Evolutionary conservation across 2,797 vertebrate species (phyloP).

Genomic region (Sus cebifrons): DNA sequence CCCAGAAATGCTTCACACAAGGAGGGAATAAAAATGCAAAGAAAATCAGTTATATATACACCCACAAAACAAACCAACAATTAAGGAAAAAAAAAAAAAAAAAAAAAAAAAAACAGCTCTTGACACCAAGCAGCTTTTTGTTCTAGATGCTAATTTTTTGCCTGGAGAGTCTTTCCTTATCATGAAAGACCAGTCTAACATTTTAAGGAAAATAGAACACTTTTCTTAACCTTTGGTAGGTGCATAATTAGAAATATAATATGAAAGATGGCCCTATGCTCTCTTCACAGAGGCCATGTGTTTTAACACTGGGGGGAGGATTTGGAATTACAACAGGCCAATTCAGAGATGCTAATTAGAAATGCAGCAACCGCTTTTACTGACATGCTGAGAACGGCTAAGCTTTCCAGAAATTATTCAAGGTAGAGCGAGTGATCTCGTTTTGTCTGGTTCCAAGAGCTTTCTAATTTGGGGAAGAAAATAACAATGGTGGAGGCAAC

Average conservation of each 20-base stretch:
- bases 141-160: slow-evolving; percentile 64
- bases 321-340: slow-evolving; percentile 69
- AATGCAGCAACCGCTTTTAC: slow-evolving; percentile 52
- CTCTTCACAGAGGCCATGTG: slow-evolving; percentile 42
- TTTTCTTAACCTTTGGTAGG: slow-evolving; percentile 70
- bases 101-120: slow-evolving; percentile 65
- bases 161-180: slow-evolving; percentile 20
- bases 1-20: slow-evolving; percentile 57
- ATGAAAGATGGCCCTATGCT: slow-evolving; percentile 54
- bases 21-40: slow-evolving; percentile 60
- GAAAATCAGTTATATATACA: slow-evolving; percentile 45
- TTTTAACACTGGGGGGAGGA: slow-evolving; percentile 40
- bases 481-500: slow-evolving; percentile 12
- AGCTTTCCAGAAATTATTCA: slow-evolving; percentile 68
- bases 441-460: slow-evolving; percentile 55
- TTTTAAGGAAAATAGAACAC: slow-evolving; percentile 74
- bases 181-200: slow-evolving; percentile 49
- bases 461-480: slow-evolving; percentile 71
- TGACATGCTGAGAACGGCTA: slow-evolving; percentile 45
- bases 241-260: slow-evolving; percentile 69
- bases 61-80: slow-evolving; percentile 48
- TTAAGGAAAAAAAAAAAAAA: slow-evolving; percentile 66
- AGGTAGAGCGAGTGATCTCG: slow-evolving; percentile 31
- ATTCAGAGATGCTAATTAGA: slow-evolving; percentile 79
- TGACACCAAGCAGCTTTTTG: slow-evolving; percentile 66